Conservation (phyloP, 2,888 invertebrate species). For the Strigamia transsilvanica region DNA sequence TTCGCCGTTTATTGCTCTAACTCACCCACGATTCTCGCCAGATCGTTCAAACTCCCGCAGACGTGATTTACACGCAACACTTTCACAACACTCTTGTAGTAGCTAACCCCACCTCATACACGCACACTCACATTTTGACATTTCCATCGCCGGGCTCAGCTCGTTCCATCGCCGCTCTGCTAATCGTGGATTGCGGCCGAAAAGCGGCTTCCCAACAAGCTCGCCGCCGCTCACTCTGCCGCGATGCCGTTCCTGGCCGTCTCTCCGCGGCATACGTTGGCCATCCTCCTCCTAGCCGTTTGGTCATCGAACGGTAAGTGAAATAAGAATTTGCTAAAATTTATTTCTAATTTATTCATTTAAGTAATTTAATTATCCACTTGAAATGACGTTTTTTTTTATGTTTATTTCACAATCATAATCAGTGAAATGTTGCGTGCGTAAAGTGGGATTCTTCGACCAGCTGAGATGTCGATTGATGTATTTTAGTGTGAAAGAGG, state of each 20-base stretch:
- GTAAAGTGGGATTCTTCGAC: background rate
- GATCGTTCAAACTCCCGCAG: conserved; percentile 53
- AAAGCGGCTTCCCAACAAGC: conserved; percentile 15
- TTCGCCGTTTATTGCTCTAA: conserved; percentile 53
- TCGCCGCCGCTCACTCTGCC: conserved; percentile 15
- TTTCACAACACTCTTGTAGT: conserved; percentile 39
- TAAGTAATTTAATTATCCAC: background rate
- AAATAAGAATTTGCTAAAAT: background rate
- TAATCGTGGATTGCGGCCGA: conserved; percentile 32
- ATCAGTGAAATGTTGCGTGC: conserved; percentile 9
- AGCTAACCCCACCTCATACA: conserved; percentile 44
- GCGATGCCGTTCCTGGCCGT: conserved; percentile 42
- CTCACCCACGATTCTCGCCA: conserved; percentile 53
- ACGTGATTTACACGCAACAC: conserved; percentile 53
- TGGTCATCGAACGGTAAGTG: conserved; percentile 34
- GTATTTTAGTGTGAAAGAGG: background rate
- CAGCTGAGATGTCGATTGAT: conserved; percentile 37
- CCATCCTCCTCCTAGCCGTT: background rate
- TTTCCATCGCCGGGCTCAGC: background rate
- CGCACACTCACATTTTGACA: conserved; percentile 46
- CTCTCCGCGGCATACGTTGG: conserved; percentile 15
- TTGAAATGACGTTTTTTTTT: background rate
- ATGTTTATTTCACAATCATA: background rate
- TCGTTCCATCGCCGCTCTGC: conserved; percentile 1
- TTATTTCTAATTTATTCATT: background rate